These are phyloP conservation scores for Drosophila longiperda DNA, from an alignment of 2,888 invertebrate genomes.

Conservation along the genomic window DNA sequence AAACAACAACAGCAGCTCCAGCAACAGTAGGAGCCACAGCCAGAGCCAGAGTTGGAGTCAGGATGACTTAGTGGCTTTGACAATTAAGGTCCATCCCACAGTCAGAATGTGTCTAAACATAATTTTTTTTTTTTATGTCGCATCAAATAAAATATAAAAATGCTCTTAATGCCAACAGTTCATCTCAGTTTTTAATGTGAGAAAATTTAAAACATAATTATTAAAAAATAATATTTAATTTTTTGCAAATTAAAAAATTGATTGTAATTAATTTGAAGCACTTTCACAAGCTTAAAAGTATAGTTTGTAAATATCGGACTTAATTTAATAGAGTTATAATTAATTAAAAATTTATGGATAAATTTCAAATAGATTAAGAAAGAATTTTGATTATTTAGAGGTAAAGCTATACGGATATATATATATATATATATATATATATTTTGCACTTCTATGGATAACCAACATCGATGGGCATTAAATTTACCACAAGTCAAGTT, in stretches of 20 bases:
- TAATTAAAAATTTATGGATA: background rate
- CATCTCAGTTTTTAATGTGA: background rate
- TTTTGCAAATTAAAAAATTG: background rate
- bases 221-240: background rate
- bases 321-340: background rate
- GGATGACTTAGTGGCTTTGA: constrained; percentile 6
- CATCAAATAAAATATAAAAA: background rate
- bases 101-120: background rate
- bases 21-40: background rate
- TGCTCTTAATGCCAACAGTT: background rate
- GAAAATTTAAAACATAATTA: background rate
- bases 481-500: no score
- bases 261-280: background rate
- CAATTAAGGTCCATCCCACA: constrained; percentile 1
- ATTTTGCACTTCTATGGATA: no score
- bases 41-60: background rate
- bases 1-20: background rate
- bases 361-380: background rate
- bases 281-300: background rate
- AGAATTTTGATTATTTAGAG: no score
- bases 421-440: no score
- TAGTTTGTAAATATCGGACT: background rate
- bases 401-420: no score
- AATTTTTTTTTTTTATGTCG: background rate
- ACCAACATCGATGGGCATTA: no score